A percentile compares a stretch with the other conserved stretches of the same genome.
Evolutionary conservation across 2,113 vertebrate species (phyloP).

Genomic region (Oriolus oriolus): DNA sequence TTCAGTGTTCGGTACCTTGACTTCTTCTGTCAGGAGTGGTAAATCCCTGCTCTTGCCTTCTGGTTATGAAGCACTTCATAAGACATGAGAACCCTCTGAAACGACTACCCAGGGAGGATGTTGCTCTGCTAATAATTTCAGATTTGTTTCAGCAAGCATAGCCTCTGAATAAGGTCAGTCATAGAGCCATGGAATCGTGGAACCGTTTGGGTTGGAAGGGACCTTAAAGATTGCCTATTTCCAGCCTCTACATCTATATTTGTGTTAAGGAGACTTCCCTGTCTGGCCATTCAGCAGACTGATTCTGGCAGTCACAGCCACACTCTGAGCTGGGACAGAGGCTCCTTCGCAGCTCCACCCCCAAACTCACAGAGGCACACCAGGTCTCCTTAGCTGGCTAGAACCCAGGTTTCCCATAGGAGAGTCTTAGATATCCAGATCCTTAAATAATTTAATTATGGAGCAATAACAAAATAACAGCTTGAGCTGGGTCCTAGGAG

Average conservation of each 20-base stretch:
- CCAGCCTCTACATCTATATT: not conserved
- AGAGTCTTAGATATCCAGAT: not conserved
- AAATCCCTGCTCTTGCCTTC: not conserved
- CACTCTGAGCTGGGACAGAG: not conserved
- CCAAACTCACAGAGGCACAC: no score
- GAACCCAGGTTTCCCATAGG: fast-evolving
- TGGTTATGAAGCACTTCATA: not conserved
- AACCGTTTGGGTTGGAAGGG: not conserved
- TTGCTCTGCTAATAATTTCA: not conserved
- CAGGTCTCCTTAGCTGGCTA: fast-evolving
- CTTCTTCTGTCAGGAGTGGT: not conserved
- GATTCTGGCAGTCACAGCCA: no score
- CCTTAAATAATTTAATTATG: not conserved
- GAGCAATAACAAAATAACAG: not conserved
- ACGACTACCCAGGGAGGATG: not conserved
- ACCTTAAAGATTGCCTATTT: not conserved
- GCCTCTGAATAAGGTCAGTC: not conserved
- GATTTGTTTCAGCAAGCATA: not conserved
- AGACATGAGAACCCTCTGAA: not conserved
- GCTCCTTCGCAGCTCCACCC: fast-evolving
- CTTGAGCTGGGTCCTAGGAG: not conserved
- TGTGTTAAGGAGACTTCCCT: not conserved
- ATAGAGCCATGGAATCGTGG: fast-evolving
- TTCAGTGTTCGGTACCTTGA: not conserved
- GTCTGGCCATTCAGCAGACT: fast-evolving